Percentiles rank a stretch among this genome's conserved stretches.
These are phyloP conservation scores for Eueides isabella DNA, from an alignment of 1,140 invertebrate genomes.

Conservation along the genomic window DNA sequence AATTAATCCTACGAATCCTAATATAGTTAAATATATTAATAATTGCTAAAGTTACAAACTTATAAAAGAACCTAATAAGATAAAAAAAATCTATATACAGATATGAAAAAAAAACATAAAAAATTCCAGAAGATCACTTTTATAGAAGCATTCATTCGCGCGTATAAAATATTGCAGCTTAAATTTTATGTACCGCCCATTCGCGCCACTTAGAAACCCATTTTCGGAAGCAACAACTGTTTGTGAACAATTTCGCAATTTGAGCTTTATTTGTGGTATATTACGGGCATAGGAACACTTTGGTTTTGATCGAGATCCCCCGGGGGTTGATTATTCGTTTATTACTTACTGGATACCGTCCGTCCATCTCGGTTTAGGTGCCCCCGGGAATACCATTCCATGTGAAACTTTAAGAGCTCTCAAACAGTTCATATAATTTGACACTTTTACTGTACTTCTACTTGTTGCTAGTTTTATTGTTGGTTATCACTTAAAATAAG, in stretches of 20 bases:
- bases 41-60: too few species aligned
- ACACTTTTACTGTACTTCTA: background rate
- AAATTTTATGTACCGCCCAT: slow-evolving; percentile 29
- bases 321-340: slow-evolving; percentile 52
- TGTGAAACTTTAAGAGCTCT: background rate
- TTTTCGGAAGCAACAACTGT: slow-evolving; percentile 27
- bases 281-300: slow-evolving; percentile 15
- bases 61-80: too few species aligned
- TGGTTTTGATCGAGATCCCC: slow-evolving; percentile 36
- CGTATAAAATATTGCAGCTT: slow-evolving; percentile 20
- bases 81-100: background rate
- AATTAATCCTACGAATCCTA: too few species aligned
- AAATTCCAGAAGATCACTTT: background rate
- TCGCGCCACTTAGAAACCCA: slow-evolving; percentile 37
- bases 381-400: slow-evolving; percentile 1
- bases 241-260: slow-evolving; percentile 8
- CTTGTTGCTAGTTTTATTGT: background rate
- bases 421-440: background rate
- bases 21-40: too few species aligned
- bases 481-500: background rate
- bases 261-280: slow-evolving; percentile 13
- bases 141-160: slow-evolving; percentile 1
- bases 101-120: background rate
- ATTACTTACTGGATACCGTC: slow-evolving; percentile 45
- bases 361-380: slow-evolving; percentile 16